Percentiles rank a stretch among this genome's conserved stretches.
Conservation (phyloP, 2,113 vertebrate species). For the Arenaria interpres region DNA sequence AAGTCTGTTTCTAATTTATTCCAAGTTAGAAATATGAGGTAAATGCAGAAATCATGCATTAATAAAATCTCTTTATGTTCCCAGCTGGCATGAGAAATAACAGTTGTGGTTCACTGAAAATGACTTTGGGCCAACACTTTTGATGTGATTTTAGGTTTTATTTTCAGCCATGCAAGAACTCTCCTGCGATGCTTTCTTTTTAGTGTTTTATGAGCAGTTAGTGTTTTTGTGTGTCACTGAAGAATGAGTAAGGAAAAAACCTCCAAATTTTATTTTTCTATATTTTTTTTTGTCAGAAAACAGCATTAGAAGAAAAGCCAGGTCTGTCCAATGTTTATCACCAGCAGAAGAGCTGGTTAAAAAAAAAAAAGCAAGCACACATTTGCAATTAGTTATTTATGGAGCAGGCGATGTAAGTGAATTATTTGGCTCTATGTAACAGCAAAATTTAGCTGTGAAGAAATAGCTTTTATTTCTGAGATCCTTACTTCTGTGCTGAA, state of each 20-base stretch:
- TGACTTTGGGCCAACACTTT: constrained; percentile 52
- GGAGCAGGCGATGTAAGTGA: not conserved
- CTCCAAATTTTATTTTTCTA: not conserved
- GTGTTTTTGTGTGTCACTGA: constrained; percentile 21
- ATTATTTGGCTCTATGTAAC: not conserved
- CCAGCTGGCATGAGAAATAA: constrained; percentile 62
- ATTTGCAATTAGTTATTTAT: not conserved
- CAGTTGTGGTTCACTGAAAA: constrained; percentile 62
- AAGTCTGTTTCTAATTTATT: constrained; percentile 74
- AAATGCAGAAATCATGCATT: constrained; percentile 57
- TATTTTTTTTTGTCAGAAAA: not conserved
- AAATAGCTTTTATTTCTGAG: not conserved
- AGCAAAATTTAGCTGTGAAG: not conserved
- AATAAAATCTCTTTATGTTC: constrained; percentile 54
- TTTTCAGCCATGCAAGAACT: constrained; percentile 57
- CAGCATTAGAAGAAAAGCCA: not conserved
- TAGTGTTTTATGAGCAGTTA: constrained; percentile 39
- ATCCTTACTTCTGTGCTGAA: not conserved
- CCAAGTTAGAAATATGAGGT: constrained; percentile 52
- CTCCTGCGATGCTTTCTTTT: constrained; percentile 23
- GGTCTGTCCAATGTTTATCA: not conserved
- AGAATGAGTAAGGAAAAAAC: not conserved
- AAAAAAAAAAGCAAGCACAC: not conserved
- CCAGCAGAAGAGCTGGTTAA: not conserved
- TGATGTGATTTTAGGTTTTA: constrained; percentile 55